Evolutionary conservation across 1,140 invertebrate genomes (phyloP).

Genomic region (Acyrthosiphon pisum): DNA sequence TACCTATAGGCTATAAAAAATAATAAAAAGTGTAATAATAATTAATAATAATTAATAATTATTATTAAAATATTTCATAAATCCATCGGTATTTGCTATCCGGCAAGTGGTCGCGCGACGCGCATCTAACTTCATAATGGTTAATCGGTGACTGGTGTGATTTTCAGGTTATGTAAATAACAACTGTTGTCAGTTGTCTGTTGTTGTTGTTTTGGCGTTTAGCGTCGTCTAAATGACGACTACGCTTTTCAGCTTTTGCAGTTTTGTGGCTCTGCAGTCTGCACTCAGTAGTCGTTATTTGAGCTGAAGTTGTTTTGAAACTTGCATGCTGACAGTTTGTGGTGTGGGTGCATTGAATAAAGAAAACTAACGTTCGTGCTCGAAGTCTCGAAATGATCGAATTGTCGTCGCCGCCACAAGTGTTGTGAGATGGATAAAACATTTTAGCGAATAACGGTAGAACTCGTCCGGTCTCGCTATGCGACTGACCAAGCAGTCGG

Average conservation of each 20-base stretch:
- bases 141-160: too few relatives aligned
- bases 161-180: slow-evolving; percentile 40
- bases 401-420: neutral
- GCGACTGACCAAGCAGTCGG: neutral
- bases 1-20: too few relatives aligned
- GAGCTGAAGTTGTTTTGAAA: neutral
- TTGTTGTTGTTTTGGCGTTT: neutral
- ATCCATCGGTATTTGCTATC: neutral
- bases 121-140: neutral
- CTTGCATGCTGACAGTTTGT: neutral
- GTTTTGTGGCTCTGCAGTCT: too few relatives aligned
- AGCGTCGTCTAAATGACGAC: neutral
- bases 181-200: neutral
- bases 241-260: neutral
- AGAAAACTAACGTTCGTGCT: neutral
- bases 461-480: neutral
- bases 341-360: neutral
- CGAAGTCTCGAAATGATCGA: neutral
- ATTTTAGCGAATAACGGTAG: neutral
- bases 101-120: neutral
- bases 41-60: too few relatives aligned
- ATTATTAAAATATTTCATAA: too few relatives aligned
- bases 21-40: too few relatives aligned
- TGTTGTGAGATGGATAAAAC: neutral
- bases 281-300: too few relatives aligned